These are phyloP conservation scores for Echinops telfairi DNA, from an alignment of 2,113 vertebrate species.

Conservation along the genomic window DNA sequence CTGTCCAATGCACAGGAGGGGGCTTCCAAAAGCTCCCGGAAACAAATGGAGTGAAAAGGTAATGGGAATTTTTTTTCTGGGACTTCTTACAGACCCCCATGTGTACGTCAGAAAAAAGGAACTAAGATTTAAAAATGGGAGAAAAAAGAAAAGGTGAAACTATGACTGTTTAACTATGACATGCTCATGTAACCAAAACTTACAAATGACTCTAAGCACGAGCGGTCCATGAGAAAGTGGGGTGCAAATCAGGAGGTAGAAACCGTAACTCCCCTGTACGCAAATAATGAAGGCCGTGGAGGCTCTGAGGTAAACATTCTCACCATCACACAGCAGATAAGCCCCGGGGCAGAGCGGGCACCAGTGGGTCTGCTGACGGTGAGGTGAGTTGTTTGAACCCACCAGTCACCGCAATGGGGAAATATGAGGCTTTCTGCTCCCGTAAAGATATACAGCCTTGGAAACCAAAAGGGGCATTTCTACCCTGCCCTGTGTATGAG, in stretches of 20 bases:
- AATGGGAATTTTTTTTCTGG: too few species aligned
- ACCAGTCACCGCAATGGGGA: too few species aligned
- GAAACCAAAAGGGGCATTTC: too few species aligned
- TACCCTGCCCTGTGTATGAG: too few species aligned
- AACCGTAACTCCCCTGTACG: background rate
- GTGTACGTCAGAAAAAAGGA: background rate
- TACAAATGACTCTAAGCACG: background rate
- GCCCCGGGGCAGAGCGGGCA: too few species aligned
- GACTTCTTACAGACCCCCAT: background rate
- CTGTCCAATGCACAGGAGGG: too few species aligned
- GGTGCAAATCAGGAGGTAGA: background rate
- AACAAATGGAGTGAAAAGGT: too few species aligned
- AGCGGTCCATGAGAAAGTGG: background rate
- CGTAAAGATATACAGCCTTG: too few species aligned
- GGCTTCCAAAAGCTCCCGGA: background rate
- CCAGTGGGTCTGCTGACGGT: too few species aligned
- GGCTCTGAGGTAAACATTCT: background rate
- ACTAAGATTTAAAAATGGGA: background rate
- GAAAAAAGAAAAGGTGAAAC: background rate
- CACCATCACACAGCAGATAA: background rate
- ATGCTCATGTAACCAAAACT: background rate
- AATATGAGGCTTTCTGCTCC: too few species aligned
- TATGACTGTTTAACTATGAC: background rate
- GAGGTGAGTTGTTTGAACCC: too few species aligned
- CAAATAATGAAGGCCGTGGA: background rate